Conservation (phyloP, 2,113 vertebrate species). For the Boulengeromyrus knoepffleri region DNA sequence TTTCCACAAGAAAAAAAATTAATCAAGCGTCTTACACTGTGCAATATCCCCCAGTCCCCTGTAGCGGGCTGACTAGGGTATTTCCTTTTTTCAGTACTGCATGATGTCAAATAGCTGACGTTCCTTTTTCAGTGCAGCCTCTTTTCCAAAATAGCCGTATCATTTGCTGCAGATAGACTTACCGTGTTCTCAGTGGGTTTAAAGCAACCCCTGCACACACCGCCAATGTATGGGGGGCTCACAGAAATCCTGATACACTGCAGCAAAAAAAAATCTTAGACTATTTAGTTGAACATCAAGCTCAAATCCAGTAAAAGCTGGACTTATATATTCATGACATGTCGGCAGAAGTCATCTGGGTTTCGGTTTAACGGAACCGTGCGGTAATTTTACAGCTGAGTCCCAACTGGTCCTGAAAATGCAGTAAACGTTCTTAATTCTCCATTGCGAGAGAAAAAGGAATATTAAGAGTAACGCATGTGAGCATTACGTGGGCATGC, state of each 20-base stretch:
- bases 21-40: constrained; percentile 51
- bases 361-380: not conserved
- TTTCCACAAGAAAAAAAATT: constrained; percentile 33
- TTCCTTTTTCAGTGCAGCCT: constrained; percentile 58
- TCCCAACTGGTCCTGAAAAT: not conserved
- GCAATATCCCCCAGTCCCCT: constrained; percentile 52
- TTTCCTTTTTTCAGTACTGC: constrained; percentile 49
- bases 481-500: not conserved
- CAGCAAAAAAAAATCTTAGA: not conserved
- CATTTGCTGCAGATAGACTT: constrained; percentile 60
- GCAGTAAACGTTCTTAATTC: not conserved
- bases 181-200: constrained; percentile 19
- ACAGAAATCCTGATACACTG: not conserved
- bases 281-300: not conserved
- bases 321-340: not conserved
- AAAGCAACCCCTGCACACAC: not conserved
- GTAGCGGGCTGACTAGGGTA: constrained; percentile 45
- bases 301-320: not conserved
- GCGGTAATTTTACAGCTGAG: not conserved
- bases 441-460: not conserved
- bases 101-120: constrained; percentile 62
- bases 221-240: not conserved
- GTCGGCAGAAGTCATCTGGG: not conserved
- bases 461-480: not conserved
- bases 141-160: constrained; percentile 86